Evolutionary conservation across 1,140 invertebrate genomes (phyloP).

Genomic region (Popillia japonica): DNA sequence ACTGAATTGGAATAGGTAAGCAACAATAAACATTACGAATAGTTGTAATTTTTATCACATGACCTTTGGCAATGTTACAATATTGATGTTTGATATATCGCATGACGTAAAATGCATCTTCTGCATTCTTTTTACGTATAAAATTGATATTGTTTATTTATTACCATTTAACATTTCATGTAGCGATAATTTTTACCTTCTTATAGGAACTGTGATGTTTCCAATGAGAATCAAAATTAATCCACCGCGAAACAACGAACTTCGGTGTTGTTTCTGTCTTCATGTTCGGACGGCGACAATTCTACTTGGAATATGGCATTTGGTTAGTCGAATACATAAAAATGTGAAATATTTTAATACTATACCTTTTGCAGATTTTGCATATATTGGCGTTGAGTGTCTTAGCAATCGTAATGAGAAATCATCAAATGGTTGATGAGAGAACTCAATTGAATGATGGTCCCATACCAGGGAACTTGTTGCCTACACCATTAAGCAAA

Average conservation of each 20-base stretch:
- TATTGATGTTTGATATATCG: conserved; percentile 13
- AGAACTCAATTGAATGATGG: conserved; percentile 42
- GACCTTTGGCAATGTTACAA: conserved; percentile 31
- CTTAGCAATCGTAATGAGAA: conserved; percentile 75
- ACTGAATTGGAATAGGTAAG: background rate
- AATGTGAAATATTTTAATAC: background rate
- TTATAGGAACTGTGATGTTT: conserved; percentile 60
- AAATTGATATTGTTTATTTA: background rate
- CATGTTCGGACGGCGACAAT: conserved; percentile 86
- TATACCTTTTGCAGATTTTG: conserved; percentile 65
- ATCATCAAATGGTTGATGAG: conserved; percentile 64
- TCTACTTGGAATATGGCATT: conserved; percentile 80
- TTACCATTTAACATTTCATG: background rate
- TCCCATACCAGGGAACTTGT: conserved; percentile 60
- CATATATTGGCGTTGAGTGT: conserved; percentile 76
- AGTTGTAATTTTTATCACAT: conserved; percentile 7
- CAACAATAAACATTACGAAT: background rate
- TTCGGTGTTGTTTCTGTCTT: conserved; percentile 81
- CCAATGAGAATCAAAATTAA: conserved; percentile 71
- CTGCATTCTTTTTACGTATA: background rate
- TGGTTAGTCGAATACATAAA: conserved; percentile 67
- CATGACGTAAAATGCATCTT: conserved; percentile 8
- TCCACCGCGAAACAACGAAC: conserved; percentile 71
- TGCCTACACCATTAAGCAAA: conserved; percentile 75
- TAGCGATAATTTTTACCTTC: background rate